phyloP scores from a whole-genome alignment of 2,888 invertebrate species.

The Cantharis rufa region DNA sequence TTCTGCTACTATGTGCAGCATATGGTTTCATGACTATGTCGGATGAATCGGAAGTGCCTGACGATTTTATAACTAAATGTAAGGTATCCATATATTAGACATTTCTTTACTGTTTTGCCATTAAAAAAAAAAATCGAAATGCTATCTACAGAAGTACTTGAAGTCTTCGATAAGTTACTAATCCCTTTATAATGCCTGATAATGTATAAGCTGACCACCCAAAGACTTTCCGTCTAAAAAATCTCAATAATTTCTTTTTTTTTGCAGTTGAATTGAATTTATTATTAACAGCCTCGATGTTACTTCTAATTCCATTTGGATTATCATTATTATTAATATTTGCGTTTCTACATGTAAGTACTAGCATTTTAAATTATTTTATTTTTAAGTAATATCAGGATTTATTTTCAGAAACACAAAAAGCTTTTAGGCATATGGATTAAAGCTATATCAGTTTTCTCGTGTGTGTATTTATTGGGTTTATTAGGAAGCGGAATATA shows the following conservation, averaged over 20 bases:
- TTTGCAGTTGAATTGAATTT: not conserved
- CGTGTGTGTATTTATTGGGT: not conserved
- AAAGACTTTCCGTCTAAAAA: too few relatives aligned
- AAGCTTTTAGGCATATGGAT: conserved; percentile 5
- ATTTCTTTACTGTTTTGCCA: too few relatives aligned
- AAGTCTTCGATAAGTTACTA: too few relatives aligned
- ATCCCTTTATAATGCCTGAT: too few relatives aligned
- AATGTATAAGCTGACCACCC: too few relatives aligned
- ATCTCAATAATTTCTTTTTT: not conserved
- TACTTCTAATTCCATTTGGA: not conserved
- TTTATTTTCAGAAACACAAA: conserved; percentile 1
- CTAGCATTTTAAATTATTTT: not conserved
- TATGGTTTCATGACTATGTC: not conserved
- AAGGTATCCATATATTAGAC: not conserved
- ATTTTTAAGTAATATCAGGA: not conserved
- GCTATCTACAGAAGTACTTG: too few relatives aligned
- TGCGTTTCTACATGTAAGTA: not conserved
- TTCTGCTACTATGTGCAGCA: not conserved
- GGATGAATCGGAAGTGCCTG: not conserved
- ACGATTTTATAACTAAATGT: not conserved
- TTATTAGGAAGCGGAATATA: conserved; percentile 13
- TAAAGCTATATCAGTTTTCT: not conserved
- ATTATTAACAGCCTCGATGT: not conserved
- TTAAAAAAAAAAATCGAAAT: too few relatives aligned
- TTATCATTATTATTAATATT: not conserved